Conservation (phyloP, 2,888 invertebrate species). For the Cheilosia urbana region DNA sequence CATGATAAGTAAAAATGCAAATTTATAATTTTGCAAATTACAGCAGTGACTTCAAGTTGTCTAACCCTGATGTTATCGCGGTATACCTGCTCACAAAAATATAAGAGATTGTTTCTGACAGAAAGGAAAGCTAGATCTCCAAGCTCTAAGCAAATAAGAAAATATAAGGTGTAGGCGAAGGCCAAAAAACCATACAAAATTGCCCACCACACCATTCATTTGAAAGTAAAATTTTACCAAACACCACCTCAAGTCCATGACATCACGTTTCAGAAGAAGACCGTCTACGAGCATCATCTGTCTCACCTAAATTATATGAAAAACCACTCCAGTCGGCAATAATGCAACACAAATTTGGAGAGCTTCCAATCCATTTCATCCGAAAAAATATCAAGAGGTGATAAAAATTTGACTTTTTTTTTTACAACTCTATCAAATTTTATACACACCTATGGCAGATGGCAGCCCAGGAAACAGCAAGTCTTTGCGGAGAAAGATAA, state of each 20-base stretch:
- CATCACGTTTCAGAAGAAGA: too few species aligned
- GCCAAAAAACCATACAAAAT: not conserved
- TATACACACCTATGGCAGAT: not conserved
- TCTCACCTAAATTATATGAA: not conserved
- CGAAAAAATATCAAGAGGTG: conserved; percentile 1
- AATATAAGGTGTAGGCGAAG: too few species aligned
- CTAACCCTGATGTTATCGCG: too few species aligned
- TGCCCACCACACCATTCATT: not conserved
- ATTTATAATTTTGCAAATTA: not conserved
- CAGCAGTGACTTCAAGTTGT: not conserved
- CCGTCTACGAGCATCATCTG: too few species aligned
- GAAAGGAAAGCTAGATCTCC: too few species aligned
- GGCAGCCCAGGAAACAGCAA: not conserved
- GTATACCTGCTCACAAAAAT: too few species aligned
- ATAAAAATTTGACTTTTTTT: conserved; percentile 1
- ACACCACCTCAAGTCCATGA: too few species aligned
- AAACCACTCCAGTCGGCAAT: not conserved
- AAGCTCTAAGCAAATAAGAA: too few species aligned
- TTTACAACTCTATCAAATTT: conserved; percentile 9
- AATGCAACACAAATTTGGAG: conserved; percentile 10
- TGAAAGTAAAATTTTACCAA: too few species aligned
- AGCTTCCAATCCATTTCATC: conserved; percentile 9
- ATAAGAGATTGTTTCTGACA: too few species aligned
- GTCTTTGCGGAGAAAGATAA: not conserved
- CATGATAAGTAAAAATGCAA: too few species aligned